phyloP scores from a whole-genome alignment of 2,797 vertebrate species.

The Hoplostethus mediterraneus region DNA sequence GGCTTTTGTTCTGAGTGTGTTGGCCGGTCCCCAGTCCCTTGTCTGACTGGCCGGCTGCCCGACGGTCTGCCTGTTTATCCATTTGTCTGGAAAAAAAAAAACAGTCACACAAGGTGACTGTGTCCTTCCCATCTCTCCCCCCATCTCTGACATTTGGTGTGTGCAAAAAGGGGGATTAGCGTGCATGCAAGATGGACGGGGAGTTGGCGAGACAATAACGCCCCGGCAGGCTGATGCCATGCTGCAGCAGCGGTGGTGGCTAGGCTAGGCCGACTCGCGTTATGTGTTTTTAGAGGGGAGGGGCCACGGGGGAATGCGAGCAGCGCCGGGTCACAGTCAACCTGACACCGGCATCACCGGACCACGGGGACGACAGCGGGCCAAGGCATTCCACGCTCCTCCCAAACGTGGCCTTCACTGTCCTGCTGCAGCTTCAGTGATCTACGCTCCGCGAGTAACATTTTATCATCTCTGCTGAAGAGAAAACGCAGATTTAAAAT shows the following conservation, averaged over 20 bases:
- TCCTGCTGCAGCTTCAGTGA: slow-evolving; percentile 48
- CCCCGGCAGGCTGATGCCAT: slow-evolving; percentile 42
- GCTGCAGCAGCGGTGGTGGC: slow-evolving; percentile 39
- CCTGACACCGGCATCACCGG: slow-evolving; percentile 72
- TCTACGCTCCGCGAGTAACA: slow-evolving; percentile 45
- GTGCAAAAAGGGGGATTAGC: background rate
- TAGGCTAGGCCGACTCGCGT: slow-evolving; percentile 44
- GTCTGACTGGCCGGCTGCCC: slow-evolving; percentile 39
- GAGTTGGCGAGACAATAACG: slow-evolving; percentile 44
- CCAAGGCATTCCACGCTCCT: slow-evolving; percentile 72
- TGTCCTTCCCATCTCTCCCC: slow-evolving; percentile 53
- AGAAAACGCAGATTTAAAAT: slow-evolving; percentile 30
- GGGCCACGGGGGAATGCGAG: slow-evolving; percentile 63
- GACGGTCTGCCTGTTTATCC: slow-evolving; percentile 44
- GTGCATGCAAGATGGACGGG: slow-evolving; percentile 33
- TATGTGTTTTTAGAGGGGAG: slow-evolving; percentile 57
- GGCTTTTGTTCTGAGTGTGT: slow-evolving; percentile 43
- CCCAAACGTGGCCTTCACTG: slow-evolving; percentile 70
- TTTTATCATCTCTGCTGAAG: slow-evolving; percentile 13
- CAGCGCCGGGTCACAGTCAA: slow-evolving; percentile 70
- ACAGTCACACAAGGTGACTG: slow-evolving; percentile 61
- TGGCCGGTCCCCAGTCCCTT: slow-evolving; percentile 41
- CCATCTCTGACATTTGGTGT: slow-evolving; percentile 37
- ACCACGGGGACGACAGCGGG: slow-evolving; percentile 69
- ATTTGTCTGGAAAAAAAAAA: slow-evolving; percentile 44